Evolutionary conservation across 1,140 invertebrate genomes (phyloP), one percentile per base, ranked within the genome.

Genomic region (Lethocerus indicus): DNA sequence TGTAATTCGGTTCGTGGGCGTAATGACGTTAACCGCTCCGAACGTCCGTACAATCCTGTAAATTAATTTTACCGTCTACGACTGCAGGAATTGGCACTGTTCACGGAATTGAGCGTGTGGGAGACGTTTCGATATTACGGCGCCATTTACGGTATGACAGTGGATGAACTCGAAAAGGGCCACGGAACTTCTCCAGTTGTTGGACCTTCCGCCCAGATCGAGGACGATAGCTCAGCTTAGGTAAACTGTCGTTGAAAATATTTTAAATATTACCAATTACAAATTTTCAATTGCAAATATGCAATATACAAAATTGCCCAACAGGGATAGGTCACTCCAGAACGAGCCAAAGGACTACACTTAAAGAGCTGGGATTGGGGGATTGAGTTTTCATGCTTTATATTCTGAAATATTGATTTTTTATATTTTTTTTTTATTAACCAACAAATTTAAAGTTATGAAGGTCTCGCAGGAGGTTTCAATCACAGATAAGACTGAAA

Each of bases 51-150:
- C n/a, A n/a, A n/a, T n/a, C n/a, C n/a, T n/a, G n/a, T n/a, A n/a
- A n/a, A n/a, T n/a, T n/a, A n/a, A n/a, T n/a, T n/a, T n/a, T n/a
- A n/a, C n/a, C n/a, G n/a, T 47, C 23, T 32, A 32, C 9, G 27
- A 36, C 26, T 43, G 14, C 67, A 90, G 73, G 87, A 93, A 49
- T 80, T 91, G 46, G 86, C 87, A 0, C 61, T 95, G n/a, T 87
- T 88, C 12, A 74, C 73, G 3, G 87, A 93, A 62, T 88, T 95
- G 61, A 79, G 82, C 1, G 82, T 90, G 1, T 74, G 76, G 40
- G 84, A 87, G 54, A 88, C 87, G 0, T 68, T 95, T 2, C 78
- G 75, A 49, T 94, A 87, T 64, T 95, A 93, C 64, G 89, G 89
- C 0, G 68, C 81, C 20, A 79, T 94, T 45, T 86, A 87, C 59